Base-by-base conservation (phyloP, 2,113 vertebrate genomes). In the Pardalotus punctatus region DNA sequence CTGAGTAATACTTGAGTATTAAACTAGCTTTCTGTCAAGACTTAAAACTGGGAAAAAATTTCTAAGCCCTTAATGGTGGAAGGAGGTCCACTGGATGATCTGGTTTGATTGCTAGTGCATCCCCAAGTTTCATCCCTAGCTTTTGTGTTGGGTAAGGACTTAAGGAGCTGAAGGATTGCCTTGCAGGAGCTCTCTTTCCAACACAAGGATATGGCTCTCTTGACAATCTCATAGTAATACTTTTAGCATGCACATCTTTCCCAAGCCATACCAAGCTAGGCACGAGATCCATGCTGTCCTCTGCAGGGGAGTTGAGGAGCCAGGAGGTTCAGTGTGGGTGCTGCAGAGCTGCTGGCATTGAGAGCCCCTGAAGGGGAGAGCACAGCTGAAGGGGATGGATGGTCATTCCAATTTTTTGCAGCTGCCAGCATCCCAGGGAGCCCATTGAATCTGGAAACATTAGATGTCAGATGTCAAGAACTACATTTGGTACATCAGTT, bases 201-300 rank as follows among this genome's bases (percentile, higher is more conserved):
- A 8, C 4, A 15, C 42, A 40, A 43, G 8, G 7, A 4, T 66
- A 19, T 53, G 0, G 0, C 29, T 61, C n/a, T 91, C 38, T n/a
- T 42, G 18, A 28, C 4, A 14, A 38, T 43, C 42, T 21, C n/a
- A 12, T 29, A 54, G 8, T 53, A 45, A 6, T 28, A 18, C 20
- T 50, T 81, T 50, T 36, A 50, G 21, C 10, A 9, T 7, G 40
- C 14, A 36, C 14, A 47, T 48, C 62, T 65, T 17, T 5, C 5
- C 43, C 42, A 88, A 47, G 54, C 27, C 10, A 4, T 38, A 38
- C 27, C 43, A 71, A 29, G 21, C 27, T 9, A 24, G 45, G 31
- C 11, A 45, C 14, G 36, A 51, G 64, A 64, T n/a, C 33, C 58
- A 48, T 57, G 54, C 13, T 72, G 5, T 82, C 43, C 27, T 76